Percentiles rank a stretch among this genome's conserved stretches.
Evolutionary conservation across 2,888 invertebrate genomes (phyloP).

Genomic region (Microplitis deprimator): DNA sequence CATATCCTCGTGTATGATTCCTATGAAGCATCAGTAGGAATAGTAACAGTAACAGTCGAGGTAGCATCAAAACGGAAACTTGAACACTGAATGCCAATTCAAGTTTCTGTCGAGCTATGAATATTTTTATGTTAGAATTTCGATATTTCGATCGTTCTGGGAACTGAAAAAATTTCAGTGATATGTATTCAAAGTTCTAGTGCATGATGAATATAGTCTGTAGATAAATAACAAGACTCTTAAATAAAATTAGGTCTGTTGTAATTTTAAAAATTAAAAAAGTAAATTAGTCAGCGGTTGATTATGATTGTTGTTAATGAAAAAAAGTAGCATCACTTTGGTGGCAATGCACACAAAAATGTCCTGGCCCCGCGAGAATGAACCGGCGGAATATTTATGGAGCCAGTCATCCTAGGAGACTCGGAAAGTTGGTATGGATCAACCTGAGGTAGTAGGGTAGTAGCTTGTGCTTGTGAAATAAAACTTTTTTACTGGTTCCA

Average conservation of each 20-base stretch:
- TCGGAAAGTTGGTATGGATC: constrained; percentile 38
- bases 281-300: background rate
- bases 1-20: constrained; percentile 36
- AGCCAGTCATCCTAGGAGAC: constrained; percentile 37
- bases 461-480: constrained; percentile 34
- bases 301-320: background rate
- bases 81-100: constrained; percentile 33
- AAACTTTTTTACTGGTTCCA: constrained; percentile 37
- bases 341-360: background rate
- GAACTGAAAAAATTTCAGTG: too few species aligned
- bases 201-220: too few species aligned
- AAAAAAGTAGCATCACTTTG: constrained; percentile 1
- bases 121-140: background rate
- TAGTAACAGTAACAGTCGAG: constrained; percentile 9
- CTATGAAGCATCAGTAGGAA: constrained; percentile 29
- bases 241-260: too few species aligned
- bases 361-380: background rate
- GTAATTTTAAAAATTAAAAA: background rate
- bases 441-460: constrained; percentile 26
- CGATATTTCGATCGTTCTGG: background rate
- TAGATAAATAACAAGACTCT: too few species aligned
- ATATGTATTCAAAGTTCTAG: too few species aligned
- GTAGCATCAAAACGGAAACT: constrained; percentile 15
- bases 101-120: background rate
- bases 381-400: constrained; percentile 37